Percentiles rank a stretch among this genome's conserved stretches.
These are phyloP conservation scores for Anastrepha ludens DNA, from an alignment of 1,140 invertebrate species.

Conservation along the genomic window DNA sequence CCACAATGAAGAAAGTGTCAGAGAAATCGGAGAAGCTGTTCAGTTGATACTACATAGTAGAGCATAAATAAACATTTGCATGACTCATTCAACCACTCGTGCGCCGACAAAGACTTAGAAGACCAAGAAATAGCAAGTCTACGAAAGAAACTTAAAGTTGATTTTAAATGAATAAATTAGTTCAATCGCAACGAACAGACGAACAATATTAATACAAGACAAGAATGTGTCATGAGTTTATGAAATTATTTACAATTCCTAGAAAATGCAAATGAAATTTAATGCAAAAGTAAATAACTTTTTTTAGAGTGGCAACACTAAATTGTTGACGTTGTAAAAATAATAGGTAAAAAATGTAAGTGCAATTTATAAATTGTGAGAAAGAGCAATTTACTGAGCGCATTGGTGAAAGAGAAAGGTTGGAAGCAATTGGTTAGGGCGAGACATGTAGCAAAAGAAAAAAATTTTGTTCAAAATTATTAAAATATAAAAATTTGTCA, in stretches of 20 bases:
- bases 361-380: neutral
- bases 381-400: slow-evolving; percentile 13
- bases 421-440: no score
- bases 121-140: neutral
- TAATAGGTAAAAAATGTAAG: no score
- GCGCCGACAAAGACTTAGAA: neutral
- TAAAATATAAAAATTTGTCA: no score
- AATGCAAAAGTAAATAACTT: neutral
- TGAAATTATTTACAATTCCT: neutral
- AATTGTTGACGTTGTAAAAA: neutral
- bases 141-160: neutral
- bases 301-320: neutral
- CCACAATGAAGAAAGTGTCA: neutral
- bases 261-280: neutral
- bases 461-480: no score
- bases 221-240: neutral
- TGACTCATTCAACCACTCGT: slow-evolving; percentile 20
- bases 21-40: slow-evolving; percentile 32
- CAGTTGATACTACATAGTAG: neutral
- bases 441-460: no score
- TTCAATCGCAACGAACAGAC: neutral
- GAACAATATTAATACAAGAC: neutral
- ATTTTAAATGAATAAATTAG: neutral
- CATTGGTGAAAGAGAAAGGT: no score
- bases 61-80: slow-evolving; percentile 7